Percentiles rank a stretch among this genome's conserved stretches.
These are phyloP conservation scores for Ibycter americanus DNA, from an alignment of 2,797 vertebrate genomes.

Conservation along the genomic window DNA sequence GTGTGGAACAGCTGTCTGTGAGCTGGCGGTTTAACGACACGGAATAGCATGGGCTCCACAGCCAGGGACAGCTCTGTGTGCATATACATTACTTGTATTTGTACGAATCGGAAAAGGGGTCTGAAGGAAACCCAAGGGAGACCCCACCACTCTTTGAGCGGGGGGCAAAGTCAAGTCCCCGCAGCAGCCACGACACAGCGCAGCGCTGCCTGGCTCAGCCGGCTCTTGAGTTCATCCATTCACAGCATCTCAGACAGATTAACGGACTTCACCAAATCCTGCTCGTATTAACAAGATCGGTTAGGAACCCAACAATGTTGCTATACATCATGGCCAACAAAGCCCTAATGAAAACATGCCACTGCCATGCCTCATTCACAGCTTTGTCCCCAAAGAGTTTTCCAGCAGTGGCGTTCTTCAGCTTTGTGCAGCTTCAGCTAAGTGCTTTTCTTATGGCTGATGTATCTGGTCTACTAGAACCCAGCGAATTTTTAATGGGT, in stretches of 20 bases:
- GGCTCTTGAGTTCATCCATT: not conserved
- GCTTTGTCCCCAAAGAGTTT: not conserved
- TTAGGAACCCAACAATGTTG: not conserved
- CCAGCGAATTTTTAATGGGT: rapidly evolving
- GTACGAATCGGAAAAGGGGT: not conserved
- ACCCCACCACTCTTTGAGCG: not conserved
- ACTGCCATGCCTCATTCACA: not conserved
- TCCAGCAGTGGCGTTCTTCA: not conserved
- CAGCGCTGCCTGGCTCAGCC: not conserved
- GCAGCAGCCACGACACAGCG: not conserved
- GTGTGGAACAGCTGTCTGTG: not conserved
- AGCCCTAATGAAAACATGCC: not conserved
- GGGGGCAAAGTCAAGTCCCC: not conserved
- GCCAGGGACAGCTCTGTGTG: not conserved
- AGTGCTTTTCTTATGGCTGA: not conserved
- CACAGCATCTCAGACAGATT: not conserved
- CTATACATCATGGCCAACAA: not conserved
- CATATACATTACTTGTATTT: rapidly evolving
- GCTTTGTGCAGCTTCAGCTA: not conserved
- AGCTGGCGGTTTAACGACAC: not conserved
- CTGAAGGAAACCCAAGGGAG: not conserved
- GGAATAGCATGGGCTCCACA: rapidly evolving
- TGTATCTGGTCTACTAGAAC: not conserved
- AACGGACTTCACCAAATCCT: not conserved
- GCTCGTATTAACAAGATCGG: not conserved